Conservation (phyloP, 1,140 invertebrate genomes). For the Pentalonia nigronervosa region DNA sequence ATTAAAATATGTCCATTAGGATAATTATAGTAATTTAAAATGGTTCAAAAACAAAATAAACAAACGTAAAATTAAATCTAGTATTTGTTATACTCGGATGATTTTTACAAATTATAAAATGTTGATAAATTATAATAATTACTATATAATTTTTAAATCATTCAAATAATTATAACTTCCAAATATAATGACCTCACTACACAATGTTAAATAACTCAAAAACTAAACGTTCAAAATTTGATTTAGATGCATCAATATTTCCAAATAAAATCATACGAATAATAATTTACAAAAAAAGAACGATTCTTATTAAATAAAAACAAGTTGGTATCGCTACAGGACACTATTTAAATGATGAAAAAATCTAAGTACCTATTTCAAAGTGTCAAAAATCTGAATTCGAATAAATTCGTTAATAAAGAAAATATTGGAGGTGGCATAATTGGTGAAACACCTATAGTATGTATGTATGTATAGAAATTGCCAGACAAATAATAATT, state of each 20-base stretch:
- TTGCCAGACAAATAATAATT: slow-evolving; percentile 31
- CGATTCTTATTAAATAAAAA: no score
- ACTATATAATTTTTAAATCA: no score
- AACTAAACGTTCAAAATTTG: background rate
- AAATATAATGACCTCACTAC: background rate
- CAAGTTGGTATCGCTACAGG: no score
- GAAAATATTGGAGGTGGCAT: background rate
- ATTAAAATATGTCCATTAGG: no score
- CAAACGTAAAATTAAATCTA: no score
- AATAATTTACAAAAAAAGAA: background rate
- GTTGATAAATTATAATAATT: background rate
- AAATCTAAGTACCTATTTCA: no score
- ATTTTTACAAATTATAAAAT: background rate
- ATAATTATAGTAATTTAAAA: no score
- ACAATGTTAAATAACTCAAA: background rate
- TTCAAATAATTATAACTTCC: background rate
- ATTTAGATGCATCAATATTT: background rate
- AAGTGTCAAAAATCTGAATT: background rate
- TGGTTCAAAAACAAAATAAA: no score
- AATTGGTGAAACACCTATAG: background rate
- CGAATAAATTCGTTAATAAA: background rate
- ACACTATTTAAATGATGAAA: no score
- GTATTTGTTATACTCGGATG: no score
- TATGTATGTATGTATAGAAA: background rate
- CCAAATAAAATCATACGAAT: background rate